Evolutionary conservation across 2,113 vertebrate genomes (phyloP), one percentile per base, ranked within the genome.

Genomic region (Silurus asotus): DNA sequence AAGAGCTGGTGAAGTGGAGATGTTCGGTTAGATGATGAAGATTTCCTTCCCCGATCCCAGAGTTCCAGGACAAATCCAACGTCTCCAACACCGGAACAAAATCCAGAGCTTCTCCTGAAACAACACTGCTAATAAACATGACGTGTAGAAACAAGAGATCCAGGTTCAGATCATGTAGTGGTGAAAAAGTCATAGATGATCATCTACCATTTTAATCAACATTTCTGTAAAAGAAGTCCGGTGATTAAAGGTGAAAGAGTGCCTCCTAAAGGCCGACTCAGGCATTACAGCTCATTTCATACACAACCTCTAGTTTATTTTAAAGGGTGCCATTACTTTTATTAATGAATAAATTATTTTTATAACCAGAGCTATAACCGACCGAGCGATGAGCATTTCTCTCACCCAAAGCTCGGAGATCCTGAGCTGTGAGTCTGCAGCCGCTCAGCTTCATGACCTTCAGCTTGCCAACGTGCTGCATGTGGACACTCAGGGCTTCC

Each of bases 51-150:
- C 97, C 96, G 0, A 97, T 87, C 4, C 93, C 90, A 45, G 85
- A 55, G 84, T 99, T 99, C 96, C 96, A 99, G 76, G 97, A 98
- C 86, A 99, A 92, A 91, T 96, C 96, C 64, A 99, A 84, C 87
- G 95, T 88, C 92, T 97, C 95, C 87, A 97, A 89, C 4, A 95
- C 91, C 65, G 95, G 94, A 55, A 94, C 19, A 9, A 48, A 84
- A 89, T 90, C 88, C 85, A 97, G 92, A 51, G 93, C 91, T 4
- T 96, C 95, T 65, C 96, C 97, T 97, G 77, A 19, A 70, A 8
- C n/a, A n/a, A 45, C 75, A 89, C 51, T 82, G 15, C 11, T 14
- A 53, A 79, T 37, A 79, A 51, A 59, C 37, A 19, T 48, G 14
- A 19, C 19, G 14, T 25, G 49, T 13, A 53, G 19, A 3, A 75